Base-by-base conservation (phyloP, 2,113 vertebrate species). In the Stegastes partitus region DNA sequence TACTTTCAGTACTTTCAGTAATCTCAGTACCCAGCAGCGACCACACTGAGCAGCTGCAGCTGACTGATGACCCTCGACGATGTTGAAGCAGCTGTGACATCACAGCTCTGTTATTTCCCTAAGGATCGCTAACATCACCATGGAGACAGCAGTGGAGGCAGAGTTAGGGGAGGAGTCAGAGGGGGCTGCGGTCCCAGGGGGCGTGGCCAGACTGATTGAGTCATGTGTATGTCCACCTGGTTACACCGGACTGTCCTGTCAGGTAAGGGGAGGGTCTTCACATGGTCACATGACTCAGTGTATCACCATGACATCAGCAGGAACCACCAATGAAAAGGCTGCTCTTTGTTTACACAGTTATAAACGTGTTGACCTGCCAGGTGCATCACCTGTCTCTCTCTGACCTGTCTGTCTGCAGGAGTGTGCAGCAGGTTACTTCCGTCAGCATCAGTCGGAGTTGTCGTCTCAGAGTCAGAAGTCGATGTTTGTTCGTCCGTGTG, bases 91-190 rank as follows among this genome's bases (percentile, higher is more conserved):
- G 39, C 39, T 42, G 39, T 42, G 39, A 42, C 2, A 42, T 42
- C 39, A 15, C 39, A 49, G 18, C 47, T 49, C 18, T 49, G 47
- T 49, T 25, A 1, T 77, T 25, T 64, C 25, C 56, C 79, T 2
- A 77, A 99, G 98, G 89, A 98, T 99, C 76, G 93, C 97, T 21
- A 96, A 97, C 77, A 94, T 99, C 67, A 97, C 96, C 5, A 89
- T 99, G 96, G 97, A 97, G 65, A 94, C 93, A 6, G 96, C 96
- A 11, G 80, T 94, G 31, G 93, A 96, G 57, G 91, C 74, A 4
- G 93, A 91, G 9, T 92, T 87, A 22, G 93, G 89, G 1, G 92
- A 89, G 5, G 87, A 62, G 58, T 87, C 91, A 21, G 58, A 79
- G 0, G 31, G 31, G 5, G 26, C 26, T 5, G 5, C 2, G 8